Evolutionary conservation across 2,113 vertebrate genomes (phyloP), one percentile per base, ranked within the genome.

Genomic region (Excalfactoria chinensis): DNA sequence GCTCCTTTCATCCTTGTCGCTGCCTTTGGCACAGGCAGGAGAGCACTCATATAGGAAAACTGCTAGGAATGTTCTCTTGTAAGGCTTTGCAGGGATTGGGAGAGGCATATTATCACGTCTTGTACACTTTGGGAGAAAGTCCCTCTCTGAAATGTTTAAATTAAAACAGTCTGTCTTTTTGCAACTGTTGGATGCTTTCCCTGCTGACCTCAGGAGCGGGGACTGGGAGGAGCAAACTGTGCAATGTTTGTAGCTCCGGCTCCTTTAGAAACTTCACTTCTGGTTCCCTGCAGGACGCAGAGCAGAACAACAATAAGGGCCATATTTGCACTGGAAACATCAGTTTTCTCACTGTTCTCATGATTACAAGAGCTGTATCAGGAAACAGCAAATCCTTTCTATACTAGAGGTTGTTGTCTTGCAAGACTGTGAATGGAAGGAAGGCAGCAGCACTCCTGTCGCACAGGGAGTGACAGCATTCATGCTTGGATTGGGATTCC

Each of bases 201-300:
- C 83, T 76, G 76, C 89, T 95, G 96, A 95, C 95, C 94, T 95
- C 80, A 69, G 95, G 94, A 95, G 94, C 56, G 78, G 95, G 58
- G 87, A 74, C 48, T 26, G 82, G 86, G 64, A 94, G 95, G 88
- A 95, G 87, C 88, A 4, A 19, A 11, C 40, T 66, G 71, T 37
- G 18, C 2, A 22, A 30, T 0, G 16, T 28, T 67, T 80, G 13
- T 8, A 78, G 56, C 60, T 91, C 70, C 5, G 23, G n/a, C 6
- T 43, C n/a, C 37, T 41, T 30, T n/a, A 30, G 8, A 4, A 63
- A 25, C 63, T 87, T 23, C 56, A 74, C 21, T n/a, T 28, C 26
- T 8, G 35, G 35, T 78, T 93, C 88, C 53, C 89, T 66, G 76
- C 84, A 94, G 93, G 89, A 93, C 72, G 73, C 81, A 87, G 72